These are phyloP conservation scores for Ceyx cyanopectus DNA, from an alignment of 2,113 vertebrate species.

Conservation along the genomic window DNA sequence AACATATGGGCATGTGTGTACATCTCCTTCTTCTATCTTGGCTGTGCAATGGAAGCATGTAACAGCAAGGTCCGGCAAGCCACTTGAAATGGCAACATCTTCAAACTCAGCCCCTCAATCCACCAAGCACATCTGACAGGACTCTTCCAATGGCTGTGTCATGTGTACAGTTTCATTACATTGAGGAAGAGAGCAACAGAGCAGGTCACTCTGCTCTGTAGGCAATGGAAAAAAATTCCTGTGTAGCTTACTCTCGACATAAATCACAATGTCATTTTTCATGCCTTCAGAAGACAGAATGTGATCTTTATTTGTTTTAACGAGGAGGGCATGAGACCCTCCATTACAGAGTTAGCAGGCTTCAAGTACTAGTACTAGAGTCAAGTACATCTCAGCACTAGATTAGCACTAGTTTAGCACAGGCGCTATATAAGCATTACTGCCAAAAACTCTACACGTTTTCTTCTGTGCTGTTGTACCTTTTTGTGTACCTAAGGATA, in stretches of 20 bases:
- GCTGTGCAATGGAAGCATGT: neutral
- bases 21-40: neutral
- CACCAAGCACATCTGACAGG: neutral
- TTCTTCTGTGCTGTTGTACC: neutral
- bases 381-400: neutral
- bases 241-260: neutral
- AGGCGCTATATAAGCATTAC: neutral
- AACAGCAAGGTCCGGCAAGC: neutral
- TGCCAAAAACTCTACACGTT: accelerated
- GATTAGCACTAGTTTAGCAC: neutral
- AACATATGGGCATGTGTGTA: neutral
- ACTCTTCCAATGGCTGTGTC: neutral
- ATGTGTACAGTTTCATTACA: accelerated
- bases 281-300: neutral
- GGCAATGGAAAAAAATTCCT: accelerated
- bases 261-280: neutral
- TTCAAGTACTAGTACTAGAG: neutral
- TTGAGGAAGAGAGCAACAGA: accelerated
- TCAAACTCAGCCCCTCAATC: neutral
- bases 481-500: neutral
- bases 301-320: neutral
- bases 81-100: neutral
- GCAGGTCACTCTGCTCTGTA: neutral
- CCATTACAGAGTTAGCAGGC: neutral
- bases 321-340: neutral